These are phyloP conservation scores for Tridacna gigas DNA, from an alignment of 2,888 invertebrate species.

Conservation along the genomic window DNA sequence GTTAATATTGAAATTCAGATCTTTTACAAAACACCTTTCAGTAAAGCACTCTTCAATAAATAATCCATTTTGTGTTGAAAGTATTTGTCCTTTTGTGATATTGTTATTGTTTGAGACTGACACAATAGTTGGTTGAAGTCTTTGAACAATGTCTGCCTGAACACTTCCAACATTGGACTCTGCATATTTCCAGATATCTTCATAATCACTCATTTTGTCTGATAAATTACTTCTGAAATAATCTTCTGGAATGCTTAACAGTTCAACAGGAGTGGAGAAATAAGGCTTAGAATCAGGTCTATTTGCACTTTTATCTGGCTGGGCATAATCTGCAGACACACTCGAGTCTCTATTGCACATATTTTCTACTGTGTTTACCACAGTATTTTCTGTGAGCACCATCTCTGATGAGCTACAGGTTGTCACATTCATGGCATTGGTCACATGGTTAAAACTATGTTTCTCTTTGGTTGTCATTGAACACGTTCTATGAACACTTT, in stretches of 20 bases:
- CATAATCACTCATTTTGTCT: slow-evolving; percentile 97
- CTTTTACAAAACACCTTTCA: slow-evolving; percentile 41
- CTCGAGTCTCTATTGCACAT: slow-evolving; percentile 47
- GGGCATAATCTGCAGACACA: slow-evolving; percentile 58
- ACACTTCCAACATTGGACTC: slow-evolving; percentile 56
- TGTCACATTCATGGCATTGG: slow-evolving; percentile 37
- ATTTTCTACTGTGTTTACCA: slow-evolving; percentile 23
- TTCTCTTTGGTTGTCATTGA: slow-evolving; percentile 29
- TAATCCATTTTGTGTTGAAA: slow-evolving; percentile 6
- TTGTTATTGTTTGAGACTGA: slow-evolving; percentile 19
- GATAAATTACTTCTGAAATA: slow-evolving; percentile 93
- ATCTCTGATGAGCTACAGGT: slow-evolving; percentile 34
- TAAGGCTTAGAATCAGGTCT: slow-evolving; percentile 66
- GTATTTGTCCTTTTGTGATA: not conserved
- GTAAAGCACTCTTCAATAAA: slow-evolving; percentile 39
- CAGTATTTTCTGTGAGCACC: slow-evolving; percentile 53
- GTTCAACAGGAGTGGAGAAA: slow-evolving; percentile 71
- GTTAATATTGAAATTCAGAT: slow-evolving; percentile 34
- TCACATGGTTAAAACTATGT: slow-evolving; percentile 11
- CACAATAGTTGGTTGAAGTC: slow-evolving; percentile 55
- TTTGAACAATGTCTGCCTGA: slow-evolving; percentile 55
- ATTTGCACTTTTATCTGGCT: slow-evolving; percentile 55
- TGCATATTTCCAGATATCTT: slow-evolving; percentile 92
- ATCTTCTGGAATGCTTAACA: slow-evolving; percentile 74
- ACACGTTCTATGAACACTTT: slow-evolving; percentile 66